A percentile compares a stretch with the other conserved stretches of the same genome.
Evolutionary conservation across 2,797 vertebrate genomes (phyloP).

Genomic region (Eulemur rubriventer): DNA sequence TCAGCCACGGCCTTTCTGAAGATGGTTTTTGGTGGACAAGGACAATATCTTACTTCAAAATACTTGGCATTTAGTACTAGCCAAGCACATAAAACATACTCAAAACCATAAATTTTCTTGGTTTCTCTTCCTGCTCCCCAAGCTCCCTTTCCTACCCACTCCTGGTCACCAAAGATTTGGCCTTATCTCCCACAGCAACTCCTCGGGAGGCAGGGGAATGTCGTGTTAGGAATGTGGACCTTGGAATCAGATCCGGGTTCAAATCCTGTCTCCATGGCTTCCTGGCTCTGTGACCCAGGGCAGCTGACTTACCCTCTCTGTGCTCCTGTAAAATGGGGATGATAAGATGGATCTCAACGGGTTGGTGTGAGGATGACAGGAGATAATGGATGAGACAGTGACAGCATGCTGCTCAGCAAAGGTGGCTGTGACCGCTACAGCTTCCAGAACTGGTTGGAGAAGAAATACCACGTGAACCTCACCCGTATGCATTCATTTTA

Average conservation of each 20-base stretch:
- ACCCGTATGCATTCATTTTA: background rate
- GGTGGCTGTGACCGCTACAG: rapidly evolving
- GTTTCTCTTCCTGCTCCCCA: background rate
- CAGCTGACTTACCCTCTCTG: background rate
- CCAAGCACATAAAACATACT: background rate
- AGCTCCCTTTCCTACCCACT: background rate
- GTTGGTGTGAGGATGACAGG: background rate
- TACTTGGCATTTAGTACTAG: background rate
- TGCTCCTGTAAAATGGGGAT: background rate
- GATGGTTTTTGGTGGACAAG: background rate
- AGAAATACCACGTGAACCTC: background rate
- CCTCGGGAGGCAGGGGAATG: background rate
- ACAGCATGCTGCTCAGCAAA: background rate
- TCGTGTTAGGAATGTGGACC: background rate
- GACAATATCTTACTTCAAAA: background rate
- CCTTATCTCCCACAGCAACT: background rate
- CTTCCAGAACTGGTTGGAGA: background rate
- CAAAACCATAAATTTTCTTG: background rate
- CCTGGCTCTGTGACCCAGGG: background rate
- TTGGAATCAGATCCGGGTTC: background rate
- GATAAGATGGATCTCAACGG: background rate
- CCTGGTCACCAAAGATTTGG: background rate
- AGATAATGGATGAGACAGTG: background rate
- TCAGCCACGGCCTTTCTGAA: background rate
- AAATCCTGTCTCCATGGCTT: background rate